Evolutionary conservation across 2,113 vertebrate species (phyloP), one percentile per base, ranked within the genome.

Genomic region (Amphiprion ocellaris): DNA sequence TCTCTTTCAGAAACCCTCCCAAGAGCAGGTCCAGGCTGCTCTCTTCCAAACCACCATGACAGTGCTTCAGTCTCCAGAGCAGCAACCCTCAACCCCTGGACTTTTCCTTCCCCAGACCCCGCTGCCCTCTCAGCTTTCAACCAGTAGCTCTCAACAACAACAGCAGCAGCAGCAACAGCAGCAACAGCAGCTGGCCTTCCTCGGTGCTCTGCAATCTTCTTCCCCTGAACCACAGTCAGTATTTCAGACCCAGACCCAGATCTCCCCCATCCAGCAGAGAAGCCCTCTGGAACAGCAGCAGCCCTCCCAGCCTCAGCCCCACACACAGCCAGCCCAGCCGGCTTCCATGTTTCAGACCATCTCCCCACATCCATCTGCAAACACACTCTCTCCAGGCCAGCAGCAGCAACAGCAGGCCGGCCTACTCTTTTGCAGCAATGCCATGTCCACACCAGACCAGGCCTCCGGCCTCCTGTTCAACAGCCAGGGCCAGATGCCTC

Each of bases 111-210:
- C 96, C 30, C 96, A 96, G 83, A 95, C 91, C 64, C 74, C 96
- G 5, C 91, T 98, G 89, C 87, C 93, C 70, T 94, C 94, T 62
- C 91, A 96, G 70, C 95, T 97, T n/a, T 56, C 93, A 55, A 74
- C 78, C 28, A 91, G 82, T 55, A 86, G 78, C 91, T 95, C 84
- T 91, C 91, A 86, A 23, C 89, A 97, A 91, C 95, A 92, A 14
- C 90, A 89, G 15, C 84, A 86, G 15, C 74, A 81, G 14, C 88
- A 96, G 11, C 87, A 90, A 0, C 90, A 92, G 62, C 95, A 90
- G 1, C 92, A 93, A 78, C 96, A 97, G 77, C 97, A 97, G 89
- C 93, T 99, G 80, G 96, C 96, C 0, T 99, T 98, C 90, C 97
- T 99, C 30, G 94, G 89, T 33, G 87, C 93, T 47, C 85, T 95